Percentiles rank a stretch among this genome's conserved stretches.
Evolutionary conservation across 2,797 vertebrate species (phyloP).

Genomic region (Eospalax fontanierii): DNA sequence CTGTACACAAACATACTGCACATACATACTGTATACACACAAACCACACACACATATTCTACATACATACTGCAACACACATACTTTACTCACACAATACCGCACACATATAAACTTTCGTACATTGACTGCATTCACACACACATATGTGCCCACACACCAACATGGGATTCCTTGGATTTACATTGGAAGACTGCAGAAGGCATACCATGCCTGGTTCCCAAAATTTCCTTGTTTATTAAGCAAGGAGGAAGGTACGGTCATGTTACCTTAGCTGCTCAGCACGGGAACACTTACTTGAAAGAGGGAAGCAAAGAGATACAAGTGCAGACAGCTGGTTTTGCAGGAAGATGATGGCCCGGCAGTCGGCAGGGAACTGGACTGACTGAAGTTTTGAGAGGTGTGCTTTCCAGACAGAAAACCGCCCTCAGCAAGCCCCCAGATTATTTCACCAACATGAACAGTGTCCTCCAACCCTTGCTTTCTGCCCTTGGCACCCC

Average conservation of each 20-base stretch:
- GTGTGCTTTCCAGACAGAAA: background rate
- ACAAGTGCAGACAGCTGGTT: background rate
- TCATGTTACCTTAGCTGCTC: background rate
- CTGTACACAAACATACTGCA: too few relatives aligned
- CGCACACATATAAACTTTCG: background rate
- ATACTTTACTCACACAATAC: too few relatives aligned
- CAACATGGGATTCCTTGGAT: background rate
- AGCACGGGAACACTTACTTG: background rate
- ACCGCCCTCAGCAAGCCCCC: too few relatives aligned
- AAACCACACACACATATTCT: background rate
- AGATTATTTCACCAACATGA: fast-evolving
- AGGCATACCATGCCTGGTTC: background rate
- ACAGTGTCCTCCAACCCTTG: fast-evolving
- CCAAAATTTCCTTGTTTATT: background rate
- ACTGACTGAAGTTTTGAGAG: background rate
- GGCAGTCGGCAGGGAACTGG: background rate
- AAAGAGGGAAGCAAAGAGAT: constrained; percentile 7
- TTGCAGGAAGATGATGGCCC: background rate
- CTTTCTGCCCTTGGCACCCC: background rate
- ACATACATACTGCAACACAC: too few relatives aligned
- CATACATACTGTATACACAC: too few relatives aligned
- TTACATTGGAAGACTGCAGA: background rate
- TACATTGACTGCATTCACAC: background rate
- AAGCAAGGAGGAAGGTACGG: background rate
- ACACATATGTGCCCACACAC: background rate